phyloP scores from a whole-genome alignment of 2,888 invertebrate genomes.

The Spialia ferax region DNA sequence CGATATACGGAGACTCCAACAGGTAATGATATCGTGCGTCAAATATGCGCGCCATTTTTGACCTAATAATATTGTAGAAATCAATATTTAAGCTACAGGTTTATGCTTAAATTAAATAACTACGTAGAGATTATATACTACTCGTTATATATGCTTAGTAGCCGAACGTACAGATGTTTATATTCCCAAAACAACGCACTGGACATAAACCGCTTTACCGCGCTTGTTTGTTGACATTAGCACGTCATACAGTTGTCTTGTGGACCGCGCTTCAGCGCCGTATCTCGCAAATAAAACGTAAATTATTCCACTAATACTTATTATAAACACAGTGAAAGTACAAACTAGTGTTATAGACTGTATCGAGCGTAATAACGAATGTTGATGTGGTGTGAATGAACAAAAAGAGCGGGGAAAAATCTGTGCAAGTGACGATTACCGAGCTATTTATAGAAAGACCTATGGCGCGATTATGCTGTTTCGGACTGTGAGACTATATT shows the following conservation, averaged over 20 bases:
- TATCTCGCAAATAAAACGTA: slow-evolving; percentile 63
- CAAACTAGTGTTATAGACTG: slow-evolving; percentile 56
- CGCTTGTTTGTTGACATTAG: slow-evolving; percentile 63
- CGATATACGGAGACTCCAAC: slow-evolving; percentile 48
- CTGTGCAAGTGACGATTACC: slow-evolving; percentile 73
- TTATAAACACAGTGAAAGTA: slow-evolving; percentile 56
- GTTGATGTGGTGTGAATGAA: slow-evolving; percentile 60
- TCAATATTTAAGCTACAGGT: slow-evolving; percentile 3
- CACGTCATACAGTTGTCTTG: slow-evolving; percentile 72
- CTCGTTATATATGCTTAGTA: background rate
- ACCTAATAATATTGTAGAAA: slow-evolving; percentile 13
- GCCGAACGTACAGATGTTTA: slow-evolving; percentile 14
- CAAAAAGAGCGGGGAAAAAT: slow-evolving; percentile 79
- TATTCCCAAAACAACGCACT: slow-evolving; percentile 50
- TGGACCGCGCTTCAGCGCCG: slow-evolving; percentile 70
- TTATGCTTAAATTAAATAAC: background rate
- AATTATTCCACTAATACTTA: slow-evolving; percentile 57
- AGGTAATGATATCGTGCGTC: slow-evolving; percentile 44
- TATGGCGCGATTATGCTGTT: slow-evolving; percentile 66
- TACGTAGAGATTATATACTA: background rate
- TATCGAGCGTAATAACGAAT: slow-evolving; percentile 49
- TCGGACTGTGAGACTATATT: slow-evolving; percentile 52
- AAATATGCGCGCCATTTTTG: slow-evolving; percentile 43
- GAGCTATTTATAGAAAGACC: slow-evolving; percentile 79
- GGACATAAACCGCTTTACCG: slow-evolving; percentile 50